phyloP scores from a whole-genome alignment of 53 echinoderm and acorn worm species.

The Henricia sp. region DNA sequence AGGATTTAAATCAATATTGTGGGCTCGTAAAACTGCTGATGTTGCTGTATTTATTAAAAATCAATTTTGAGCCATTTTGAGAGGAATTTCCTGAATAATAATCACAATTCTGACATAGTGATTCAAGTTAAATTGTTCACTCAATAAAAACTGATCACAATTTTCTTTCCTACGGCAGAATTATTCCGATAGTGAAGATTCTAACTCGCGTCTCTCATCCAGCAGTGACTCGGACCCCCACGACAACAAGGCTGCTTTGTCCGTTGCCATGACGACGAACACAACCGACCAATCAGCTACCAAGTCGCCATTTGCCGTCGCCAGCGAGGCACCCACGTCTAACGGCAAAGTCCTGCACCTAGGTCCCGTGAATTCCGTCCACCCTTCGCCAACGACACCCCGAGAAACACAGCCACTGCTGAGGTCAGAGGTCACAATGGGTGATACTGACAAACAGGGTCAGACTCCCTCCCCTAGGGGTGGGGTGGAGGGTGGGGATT shows the following conservation, averaged over 20 bases:
- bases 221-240: constrained; percentile 49
- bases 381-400: constrained; percentile 57
- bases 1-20: too few species aligned
- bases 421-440: constrained; percentile 15
- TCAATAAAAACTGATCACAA: neutral
- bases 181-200: constrained; percentile 62
- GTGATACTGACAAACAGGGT: constrained; percentile 24
- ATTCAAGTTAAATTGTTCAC: neutral
- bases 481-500: constrained; percentile 13
- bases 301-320: constrained; percentile 13
- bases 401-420: constrained; percentile 56
- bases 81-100: too few species aligned
- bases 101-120: too few species aligned
- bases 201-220: constrained; percentile 58
- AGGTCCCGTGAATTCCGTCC: constrained; percentile 52
- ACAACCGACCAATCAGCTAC: constrained; percentile 30
- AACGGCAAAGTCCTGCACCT: constrained; percentile 60
- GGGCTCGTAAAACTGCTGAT: too few species aligned
- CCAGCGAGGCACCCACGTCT: constrained; percentile 29
- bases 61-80: too few species aligned
- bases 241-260: constrained; percentile 35
- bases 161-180: constrained; percentile 20
- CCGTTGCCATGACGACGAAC: constrained; percentile 43
- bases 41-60: too few species aligned
- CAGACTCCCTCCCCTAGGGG: neutral